Percentiles rank a stretch among this genome's conserved stretches.
Conservation (phyloP, 2,797 vertebrate species). For the Meriones psammophilus region DNA sequence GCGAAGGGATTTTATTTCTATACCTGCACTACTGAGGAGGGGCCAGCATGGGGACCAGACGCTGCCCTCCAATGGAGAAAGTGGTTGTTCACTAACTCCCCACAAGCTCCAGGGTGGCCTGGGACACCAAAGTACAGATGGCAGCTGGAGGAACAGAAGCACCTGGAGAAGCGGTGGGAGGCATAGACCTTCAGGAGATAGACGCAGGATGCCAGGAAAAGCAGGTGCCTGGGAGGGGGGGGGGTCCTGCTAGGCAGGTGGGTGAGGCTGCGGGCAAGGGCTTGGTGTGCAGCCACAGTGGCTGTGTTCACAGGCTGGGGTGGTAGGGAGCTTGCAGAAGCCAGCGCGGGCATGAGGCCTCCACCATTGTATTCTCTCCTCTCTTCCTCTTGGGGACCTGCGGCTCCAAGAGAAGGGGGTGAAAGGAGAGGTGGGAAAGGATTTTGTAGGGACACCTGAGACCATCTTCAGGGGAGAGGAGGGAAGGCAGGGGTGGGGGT, state of each 20-base stretch:
- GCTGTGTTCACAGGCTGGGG: background rate
- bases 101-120: background rate
- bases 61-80: background rate
- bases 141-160: accelerated
- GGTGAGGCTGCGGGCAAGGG: background rate
- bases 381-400: background rate
- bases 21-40: background rate
- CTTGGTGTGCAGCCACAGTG: background rate
- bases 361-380: background rate
- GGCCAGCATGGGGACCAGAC: background rate
- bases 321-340: background rate
- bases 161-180: accelerated
- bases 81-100: background rate
- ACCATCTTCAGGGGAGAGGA: slow-evolving; percentile 58
- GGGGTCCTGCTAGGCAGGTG: background rate
- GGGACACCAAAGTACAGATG: background rate
- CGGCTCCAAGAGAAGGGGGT: background rate
- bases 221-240: background rate
- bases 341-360: no score
- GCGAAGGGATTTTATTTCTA: background rate
- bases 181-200: background rate
- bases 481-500: background rate
- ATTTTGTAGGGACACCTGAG: slow-evolving; percentile 75
- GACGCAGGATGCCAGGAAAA: background rate
- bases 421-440: slow-evolving; percentile 34